Evolutionary conservation across 2,888 invertebrate species (phyloP).

Genomic region (Cerceris rybyensis): DNA sequence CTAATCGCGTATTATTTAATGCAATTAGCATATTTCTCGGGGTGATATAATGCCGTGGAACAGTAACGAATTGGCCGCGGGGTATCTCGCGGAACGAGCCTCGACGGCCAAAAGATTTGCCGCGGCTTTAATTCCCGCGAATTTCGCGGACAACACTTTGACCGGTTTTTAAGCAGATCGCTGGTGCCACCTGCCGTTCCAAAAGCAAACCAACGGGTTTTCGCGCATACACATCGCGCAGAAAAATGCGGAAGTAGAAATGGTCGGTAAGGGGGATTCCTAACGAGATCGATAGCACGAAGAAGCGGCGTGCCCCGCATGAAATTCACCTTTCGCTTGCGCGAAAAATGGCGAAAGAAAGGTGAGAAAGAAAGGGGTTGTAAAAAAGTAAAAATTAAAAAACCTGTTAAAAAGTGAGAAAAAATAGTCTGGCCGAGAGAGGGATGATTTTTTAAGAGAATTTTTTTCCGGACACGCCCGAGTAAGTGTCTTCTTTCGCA

Average conservation of each 20-base stretch:
- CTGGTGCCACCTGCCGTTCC: slow-evolving; percentile 72
- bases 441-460: slow-evolving; percentile 16
- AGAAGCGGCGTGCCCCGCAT: slow-evolving; percentile 20
- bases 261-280: slow-evolving; percentile 65
- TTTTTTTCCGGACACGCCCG: slow-evolving; percentile 22
- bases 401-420: slow-evolving; percentile 33
- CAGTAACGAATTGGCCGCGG: too few relatives aligned
- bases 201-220: slow-evolving; percentile 49
- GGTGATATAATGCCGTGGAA: too few relatives aligned
- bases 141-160: slow-evolving; percentile 71
- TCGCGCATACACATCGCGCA: slow-evolving; percentile 45
- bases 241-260: slow-evolving; percentile 37
- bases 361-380: slow-evolving; percentile 27
- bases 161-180: slow-evolving; percentile 68
- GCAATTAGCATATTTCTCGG: too few relatives aligned
- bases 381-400: slow-evolving; percentile 41
- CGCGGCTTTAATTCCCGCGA: slow-evolving; percentile 35
- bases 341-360: slow-evolving; percentile 27
- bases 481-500: slow-evolving; percentile 26
- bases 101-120: slow-evolving; percentile 58
- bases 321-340: slow-evolving; percentile 1
- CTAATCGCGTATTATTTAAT: too few relatives aligned
- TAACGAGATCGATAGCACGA: slow-evolving; percentile 56
- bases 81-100: neutral
- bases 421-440: slow-evolving; percentile 3